These are phyloP conservation scores for Pandemis heparana DNA, from an alignment of 2,888 invertebrate genomes.

Conservation along the genomic window DNA sequence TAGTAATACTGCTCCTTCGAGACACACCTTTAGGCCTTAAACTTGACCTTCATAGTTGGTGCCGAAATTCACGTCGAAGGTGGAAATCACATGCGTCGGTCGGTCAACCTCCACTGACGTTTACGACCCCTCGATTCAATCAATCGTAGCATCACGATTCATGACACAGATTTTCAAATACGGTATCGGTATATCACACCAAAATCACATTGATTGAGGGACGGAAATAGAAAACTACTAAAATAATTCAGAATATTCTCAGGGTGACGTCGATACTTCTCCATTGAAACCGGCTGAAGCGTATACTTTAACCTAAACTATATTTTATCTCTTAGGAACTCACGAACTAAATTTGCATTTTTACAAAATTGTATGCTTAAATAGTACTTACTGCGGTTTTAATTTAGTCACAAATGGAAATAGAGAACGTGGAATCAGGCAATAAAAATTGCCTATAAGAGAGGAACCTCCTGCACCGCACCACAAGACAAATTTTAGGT, in stretches of 20 bases:
- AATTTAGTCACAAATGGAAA: constrained; percentile 68
- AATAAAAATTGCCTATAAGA: constrained; percentile 62
- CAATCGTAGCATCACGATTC: constrained; percentile 33
- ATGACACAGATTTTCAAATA: constrained; percentile 23
- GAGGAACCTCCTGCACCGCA: constrained; percentile 67
- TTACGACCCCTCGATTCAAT: constrained; percentile 40
- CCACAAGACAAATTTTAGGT: constrained; percentile 75
- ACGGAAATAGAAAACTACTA: constrained; percentile 43
- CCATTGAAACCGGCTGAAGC: constrained; percentile 60
- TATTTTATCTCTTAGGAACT: constrained; percentile 20
- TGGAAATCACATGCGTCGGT: constrained; percentile 67
- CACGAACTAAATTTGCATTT: neutral
- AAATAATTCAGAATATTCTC: constrained; percentile 57
- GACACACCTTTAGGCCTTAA: constrained; percentile 58
- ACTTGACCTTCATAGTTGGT: constrained; percentile 75
- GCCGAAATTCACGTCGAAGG: constrained; percentile 60
- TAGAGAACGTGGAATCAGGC: constrained; percentile 67
- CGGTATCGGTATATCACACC: neutral
- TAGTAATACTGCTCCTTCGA: constrained; percentile 25
- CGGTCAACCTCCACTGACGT: constrained; percentile 52
- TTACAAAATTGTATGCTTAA: constrained; percentile 21
- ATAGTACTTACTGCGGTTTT: constrained; percentile 70
- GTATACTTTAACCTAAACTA: constrained; percentile 57
- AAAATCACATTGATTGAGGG: constrained; percentile 3
- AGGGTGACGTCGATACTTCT: constrained; percentile 69